Conservation (phyloP, 2,797 vertebrate species). For the Odontamblyopus lacepedii region DNA sequence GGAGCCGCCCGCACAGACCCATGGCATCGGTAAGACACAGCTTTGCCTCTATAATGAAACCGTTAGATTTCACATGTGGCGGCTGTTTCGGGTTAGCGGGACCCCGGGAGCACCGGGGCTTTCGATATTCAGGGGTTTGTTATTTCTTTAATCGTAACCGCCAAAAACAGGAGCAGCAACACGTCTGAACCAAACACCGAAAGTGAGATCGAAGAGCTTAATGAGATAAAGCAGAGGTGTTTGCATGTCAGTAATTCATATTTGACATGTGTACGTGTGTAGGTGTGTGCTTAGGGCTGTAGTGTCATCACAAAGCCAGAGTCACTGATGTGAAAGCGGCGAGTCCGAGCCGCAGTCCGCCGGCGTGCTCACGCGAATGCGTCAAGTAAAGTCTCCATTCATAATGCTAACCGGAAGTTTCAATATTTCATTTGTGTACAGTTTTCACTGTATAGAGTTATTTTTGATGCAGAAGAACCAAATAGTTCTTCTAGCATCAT, state of each 20-base stretch:
- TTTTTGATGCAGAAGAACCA: not conserved
- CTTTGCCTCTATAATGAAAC: accelerated
- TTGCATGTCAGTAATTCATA: too few relatives aligned
- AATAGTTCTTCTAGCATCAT: not conserved
- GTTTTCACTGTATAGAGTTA: not conserved
- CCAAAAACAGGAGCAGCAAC: conserved; percentile 27
- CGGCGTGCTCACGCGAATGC: conserved; percentile 28
- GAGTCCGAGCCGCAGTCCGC: conserved; percentile 40
- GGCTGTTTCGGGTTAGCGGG: not conserved
- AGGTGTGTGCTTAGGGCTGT: too few relatives aligned
- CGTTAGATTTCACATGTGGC: not conserved
- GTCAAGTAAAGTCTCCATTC: conserved; percentile 10
- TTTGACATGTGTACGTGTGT: not conserved
- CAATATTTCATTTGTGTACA: not conserved
- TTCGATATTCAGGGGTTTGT: not conserved
- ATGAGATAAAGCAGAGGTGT: not conserved
- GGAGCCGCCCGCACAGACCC: conserved; percentile 31
- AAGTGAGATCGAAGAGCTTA: not conserved
- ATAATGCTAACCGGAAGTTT: conserved; percentile 11
- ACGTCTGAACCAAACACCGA: conserved; percentile 10
- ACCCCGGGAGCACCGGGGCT: not conserved
- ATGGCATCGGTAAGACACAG: conserved; percentile 57
- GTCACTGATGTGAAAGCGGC: conserved; percentile 38
- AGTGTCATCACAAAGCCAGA: conserved; percentile 5
- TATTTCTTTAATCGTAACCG: not conserved